Evolutionary conservation across 2,113 vertebrate species (phyloP), one percentile per base, ranked within the genome.

Genomic region (Lycaon pictus): DNA sequence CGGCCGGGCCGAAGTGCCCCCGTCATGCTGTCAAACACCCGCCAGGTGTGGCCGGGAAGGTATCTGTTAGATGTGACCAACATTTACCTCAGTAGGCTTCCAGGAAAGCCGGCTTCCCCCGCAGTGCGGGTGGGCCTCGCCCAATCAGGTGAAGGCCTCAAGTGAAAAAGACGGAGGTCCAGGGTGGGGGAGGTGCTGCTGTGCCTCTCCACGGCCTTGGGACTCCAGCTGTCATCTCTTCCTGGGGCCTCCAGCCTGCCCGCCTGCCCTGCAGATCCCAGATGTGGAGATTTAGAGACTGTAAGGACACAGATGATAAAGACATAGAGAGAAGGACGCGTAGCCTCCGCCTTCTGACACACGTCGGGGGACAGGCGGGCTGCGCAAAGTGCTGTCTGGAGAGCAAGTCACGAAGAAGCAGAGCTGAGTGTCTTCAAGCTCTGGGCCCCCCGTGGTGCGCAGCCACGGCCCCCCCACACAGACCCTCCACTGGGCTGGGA

Each of bases 301-400:
- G 43, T 43, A 69, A 51, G 25, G 53, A 25, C 12, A 3, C 4
- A 16, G 32, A 35, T 27, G 60, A 5, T 32, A 51, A 29, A 58
- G 8, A 11, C 2, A 12, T 11, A 37, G 32, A 35, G 5, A 37
- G 3, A 55, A 5, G 37, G 9, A 63, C 2, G 0, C 82, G 25
- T 43, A 23, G 2, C 48, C 13, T 51, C 32, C 65, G 19, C 37
- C 22, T 29, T 29, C 55, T 60, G 53, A 32, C 63, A 32, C 19
- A 19, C 2, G 0, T 1, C 11, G 63, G 11, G 12, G 43, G 65
- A 23, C 35, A 23, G 4, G 29, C 0, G 16, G 76, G 11, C 11
- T 81, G 19, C 9, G 63, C 55, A 16, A 19, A 19, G 65, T 25
- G 35, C 62, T 35, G 0, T 51, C 84, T 1, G n/a, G 19, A 32